A percentile compares a stretch with the other conserved stretches of the same genome.
phyloP scores from a whole-genome alignment of 2,113 vertebrate genomes.

The Malurus elegans region DNA sequence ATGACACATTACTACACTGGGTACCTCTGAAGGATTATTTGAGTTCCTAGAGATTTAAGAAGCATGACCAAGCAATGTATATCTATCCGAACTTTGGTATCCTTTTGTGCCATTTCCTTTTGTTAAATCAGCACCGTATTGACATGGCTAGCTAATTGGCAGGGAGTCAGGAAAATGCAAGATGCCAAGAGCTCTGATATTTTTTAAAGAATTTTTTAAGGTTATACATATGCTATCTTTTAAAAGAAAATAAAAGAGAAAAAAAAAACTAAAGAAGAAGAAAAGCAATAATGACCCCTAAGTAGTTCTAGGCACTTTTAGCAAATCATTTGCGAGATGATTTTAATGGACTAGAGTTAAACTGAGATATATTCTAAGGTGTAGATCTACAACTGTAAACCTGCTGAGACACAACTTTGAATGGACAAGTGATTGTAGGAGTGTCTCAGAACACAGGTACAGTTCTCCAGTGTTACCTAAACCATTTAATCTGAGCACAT shows the following conservation, averaged over 20 bases:
- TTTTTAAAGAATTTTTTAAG: conserved; percentile 81
- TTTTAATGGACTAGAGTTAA: conserved; percentile 75
- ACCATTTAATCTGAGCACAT: conserved; percentile 72
- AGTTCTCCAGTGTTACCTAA: conserved; percentile 69
- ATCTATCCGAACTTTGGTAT: conserved; percentile 71
- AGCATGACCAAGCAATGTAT: conserved; percentile 72
- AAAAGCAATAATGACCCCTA: conserved; percentile 82
- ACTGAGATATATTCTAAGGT: conserved; percentile 39
- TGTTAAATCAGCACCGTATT: conserved; percentile 72
- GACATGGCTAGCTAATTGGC: conserved; percentile 78
- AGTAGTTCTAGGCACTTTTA: conserved; percentile 81
- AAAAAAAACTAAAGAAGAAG: conserved; percentile 4
- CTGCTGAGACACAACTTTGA: conserved; percentile 45
- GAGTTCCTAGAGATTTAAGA: conserved; percentile 63
- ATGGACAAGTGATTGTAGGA: conserved; percentile 56
- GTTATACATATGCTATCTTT: conserved; percentile 78
- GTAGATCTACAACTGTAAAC: conserved; percentile 51
- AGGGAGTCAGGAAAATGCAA: conserved; percentile 77
- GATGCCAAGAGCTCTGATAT: conserved; percentile 81
- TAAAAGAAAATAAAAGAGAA: conserved; percentile 68
- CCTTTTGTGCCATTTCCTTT: conserved; percentile 72
- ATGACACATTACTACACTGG: conserved; percentile 79
- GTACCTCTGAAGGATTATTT: conserved; percentile 76
- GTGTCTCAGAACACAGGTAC: conserved; percentile 49
- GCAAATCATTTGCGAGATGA: conserved; percentile 74